Evolutionary conservation across 2,888 invertebrate genomes (phyloP).

Genomic region (Geophilus truncorum): DNA sequence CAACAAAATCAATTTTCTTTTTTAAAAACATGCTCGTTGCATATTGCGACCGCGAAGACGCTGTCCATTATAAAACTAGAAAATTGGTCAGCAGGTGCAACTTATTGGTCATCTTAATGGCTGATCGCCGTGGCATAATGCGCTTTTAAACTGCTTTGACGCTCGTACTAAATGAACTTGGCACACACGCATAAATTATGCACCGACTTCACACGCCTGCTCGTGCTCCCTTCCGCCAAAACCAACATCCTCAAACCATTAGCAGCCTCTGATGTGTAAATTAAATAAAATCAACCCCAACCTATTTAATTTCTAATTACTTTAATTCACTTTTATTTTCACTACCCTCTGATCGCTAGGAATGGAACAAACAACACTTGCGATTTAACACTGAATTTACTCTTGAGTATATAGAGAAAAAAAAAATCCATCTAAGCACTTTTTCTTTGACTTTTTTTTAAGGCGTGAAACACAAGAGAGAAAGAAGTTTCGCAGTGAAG

Average conservation of each 20-base stretch:
- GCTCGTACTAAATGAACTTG: background rate
- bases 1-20: background rate
- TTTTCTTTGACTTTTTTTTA: background rate
- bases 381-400: too few species aligned
- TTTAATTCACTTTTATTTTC: background rate
- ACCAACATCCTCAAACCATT: background rate
- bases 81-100: background rate
- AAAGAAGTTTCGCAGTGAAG: background rate
- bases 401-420: too few species aligned
- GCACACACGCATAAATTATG: background rate
- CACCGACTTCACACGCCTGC: background rate
- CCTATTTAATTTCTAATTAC: background rate
- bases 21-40: background rate
- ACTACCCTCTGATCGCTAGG: background rate
- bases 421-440: background rate
- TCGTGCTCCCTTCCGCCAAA: background rate
- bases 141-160: background rate
- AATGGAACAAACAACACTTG: too few species aligned
- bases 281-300: background rate
- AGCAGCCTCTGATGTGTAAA: background rate
- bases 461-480: background rate
- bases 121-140: background rate
- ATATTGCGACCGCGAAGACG: background rate
- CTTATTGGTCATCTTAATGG: background rate
- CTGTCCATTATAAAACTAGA: background rate